These are phyloP conservation scores for Menura novaehollandiae DNA, from an alignment of 2,113 vertebrate genomes.

Conservation along the genomic window DNA sequence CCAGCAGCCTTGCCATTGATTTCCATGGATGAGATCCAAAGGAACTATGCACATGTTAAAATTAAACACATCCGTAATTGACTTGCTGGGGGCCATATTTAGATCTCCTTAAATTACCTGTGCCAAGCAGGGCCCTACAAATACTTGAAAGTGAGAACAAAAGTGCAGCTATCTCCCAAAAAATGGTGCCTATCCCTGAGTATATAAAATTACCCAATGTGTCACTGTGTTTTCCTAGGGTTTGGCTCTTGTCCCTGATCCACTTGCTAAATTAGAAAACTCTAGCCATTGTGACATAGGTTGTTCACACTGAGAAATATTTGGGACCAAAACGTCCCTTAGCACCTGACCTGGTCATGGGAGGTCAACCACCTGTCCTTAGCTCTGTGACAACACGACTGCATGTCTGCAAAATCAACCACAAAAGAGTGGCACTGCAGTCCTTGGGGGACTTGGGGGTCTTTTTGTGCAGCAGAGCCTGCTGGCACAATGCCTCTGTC, in stretches of 20 bases:
- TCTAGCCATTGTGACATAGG: neutral
- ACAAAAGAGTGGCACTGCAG: neutral
- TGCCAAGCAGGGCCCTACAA: neutral
- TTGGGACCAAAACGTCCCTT: neutral
- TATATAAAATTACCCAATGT: neutral
- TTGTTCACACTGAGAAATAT: neutral
- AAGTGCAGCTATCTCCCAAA: neutral
- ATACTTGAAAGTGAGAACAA: neutral
- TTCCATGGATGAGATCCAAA: slow-evolving; percentile 54
- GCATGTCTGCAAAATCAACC: neutral
- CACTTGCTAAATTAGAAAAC: neutral
- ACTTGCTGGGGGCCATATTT: slow-evolving; percentile 26
- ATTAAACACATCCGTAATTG: slow-evolving; percentile 52
- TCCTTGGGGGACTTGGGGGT: neutral
- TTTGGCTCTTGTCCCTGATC: neutral
- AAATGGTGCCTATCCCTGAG: neutral
- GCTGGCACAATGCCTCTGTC: neutral
- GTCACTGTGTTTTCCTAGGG: neutral
- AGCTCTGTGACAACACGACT: neutral
- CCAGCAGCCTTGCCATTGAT: slow-evolving; percentile 39
- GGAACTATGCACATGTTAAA: slow-evolving; percentile 30
- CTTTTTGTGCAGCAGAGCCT: neutral
- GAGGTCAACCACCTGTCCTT: neutral
- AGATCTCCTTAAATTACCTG: slow-evolving; percentile 20
- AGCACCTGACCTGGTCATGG: neutral